Conservation (phyloP, 1,140 invertebrate genomes). For the Drosophila asahinai region DNA sequence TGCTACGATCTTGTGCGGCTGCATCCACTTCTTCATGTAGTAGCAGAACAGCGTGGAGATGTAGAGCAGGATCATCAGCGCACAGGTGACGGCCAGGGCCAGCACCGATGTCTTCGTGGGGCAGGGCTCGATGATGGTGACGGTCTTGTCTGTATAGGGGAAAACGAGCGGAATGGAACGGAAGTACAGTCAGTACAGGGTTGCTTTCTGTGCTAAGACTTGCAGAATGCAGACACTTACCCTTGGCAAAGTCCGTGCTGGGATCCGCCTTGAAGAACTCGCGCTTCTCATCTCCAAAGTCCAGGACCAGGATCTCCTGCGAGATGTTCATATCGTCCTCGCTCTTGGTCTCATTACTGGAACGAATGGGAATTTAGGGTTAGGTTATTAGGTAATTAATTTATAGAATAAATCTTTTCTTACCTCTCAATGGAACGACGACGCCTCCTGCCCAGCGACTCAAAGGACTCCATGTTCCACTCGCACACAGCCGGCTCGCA, state of each 20-base stretch:
- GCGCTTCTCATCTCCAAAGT: conserved; percentile 95
- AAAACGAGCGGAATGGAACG: not conserved
- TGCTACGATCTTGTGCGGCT: conserved; percentile 92
- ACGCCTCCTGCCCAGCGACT: conserved; percentile 95
- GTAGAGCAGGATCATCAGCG: conserved; percentile 95
- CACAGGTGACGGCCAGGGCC: conserved; percentile 94
- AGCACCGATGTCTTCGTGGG: conserved; percentile 95
- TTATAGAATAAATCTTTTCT: conserved; percentile 13
- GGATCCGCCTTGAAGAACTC: conserved; percentile 92
- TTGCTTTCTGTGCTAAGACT: not conserved
- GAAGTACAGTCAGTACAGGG: not conserved
- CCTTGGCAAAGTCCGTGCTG: conserved; percentile 91
- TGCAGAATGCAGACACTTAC: conserved; percentile 79
- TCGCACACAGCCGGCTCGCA: conserved; percentile 96
- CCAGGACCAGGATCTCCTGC: conserved; percentile 96
- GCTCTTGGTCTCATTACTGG: conserved; percentile 87
- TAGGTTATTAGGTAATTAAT: not conserved
- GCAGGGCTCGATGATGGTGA: conserved; percentile 94
- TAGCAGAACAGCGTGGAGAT: conserved; percentile 95
- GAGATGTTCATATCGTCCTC: conserved; percentile 97
- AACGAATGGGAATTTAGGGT: not conserved
- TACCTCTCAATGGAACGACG: conserved; percentile 89
- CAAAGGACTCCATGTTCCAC: conserved; percentile 94
- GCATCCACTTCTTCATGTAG: conserved; percentile 96
- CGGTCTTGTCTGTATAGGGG: conserved; percentile 90